Conservation (phyloP, 2,113 vertebrate species). For the Cinclus mexicanus region DNA sequence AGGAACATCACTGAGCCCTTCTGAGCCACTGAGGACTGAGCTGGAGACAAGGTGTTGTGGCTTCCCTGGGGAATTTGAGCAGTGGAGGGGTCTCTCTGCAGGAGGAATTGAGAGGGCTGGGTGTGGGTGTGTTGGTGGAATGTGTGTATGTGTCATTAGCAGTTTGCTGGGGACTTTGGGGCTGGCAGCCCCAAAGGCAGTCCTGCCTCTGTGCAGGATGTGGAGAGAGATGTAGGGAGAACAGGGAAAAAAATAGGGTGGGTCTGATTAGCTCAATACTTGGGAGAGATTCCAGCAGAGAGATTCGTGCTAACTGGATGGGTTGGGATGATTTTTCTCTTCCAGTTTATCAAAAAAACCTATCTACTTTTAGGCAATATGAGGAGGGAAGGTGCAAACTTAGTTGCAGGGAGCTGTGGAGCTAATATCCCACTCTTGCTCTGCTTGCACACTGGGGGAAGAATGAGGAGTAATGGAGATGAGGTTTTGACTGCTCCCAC, state of each 20-base stretch:
- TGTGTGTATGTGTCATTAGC: background rate
- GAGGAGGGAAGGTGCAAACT: background rate
- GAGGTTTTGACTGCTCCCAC: background rate
- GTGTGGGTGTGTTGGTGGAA: background rate
- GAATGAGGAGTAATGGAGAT: too few relatives aligned
- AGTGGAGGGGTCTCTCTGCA: background rate
- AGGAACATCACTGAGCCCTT: background rate
- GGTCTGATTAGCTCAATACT: background rate
- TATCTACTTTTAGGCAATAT: background rate
- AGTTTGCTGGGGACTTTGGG: background rate
- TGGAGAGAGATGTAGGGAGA: background rate
- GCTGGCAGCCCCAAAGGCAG: background rate
- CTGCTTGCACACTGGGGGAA: background rate
- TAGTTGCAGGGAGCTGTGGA: background rate
- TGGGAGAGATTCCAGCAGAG: background rate
- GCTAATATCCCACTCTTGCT: background rate
- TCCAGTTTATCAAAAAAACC: background rate
- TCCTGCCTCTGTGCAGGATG: background rate
- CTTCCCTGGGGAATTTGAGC: background rate
- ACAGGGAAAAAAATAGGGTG: background rate
- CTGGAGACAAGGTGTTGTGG: fast-evolving
- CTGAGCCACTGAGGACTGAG: background rate
- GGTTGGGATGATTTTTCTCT: background rate
- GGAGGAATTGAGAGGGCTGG: background rate
- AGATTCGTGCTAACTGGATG: background rate